phyloP scores from a whole-genome alignment of 2,113 vertebrate species.

The Boulengerochromis microlepis region DNA sequence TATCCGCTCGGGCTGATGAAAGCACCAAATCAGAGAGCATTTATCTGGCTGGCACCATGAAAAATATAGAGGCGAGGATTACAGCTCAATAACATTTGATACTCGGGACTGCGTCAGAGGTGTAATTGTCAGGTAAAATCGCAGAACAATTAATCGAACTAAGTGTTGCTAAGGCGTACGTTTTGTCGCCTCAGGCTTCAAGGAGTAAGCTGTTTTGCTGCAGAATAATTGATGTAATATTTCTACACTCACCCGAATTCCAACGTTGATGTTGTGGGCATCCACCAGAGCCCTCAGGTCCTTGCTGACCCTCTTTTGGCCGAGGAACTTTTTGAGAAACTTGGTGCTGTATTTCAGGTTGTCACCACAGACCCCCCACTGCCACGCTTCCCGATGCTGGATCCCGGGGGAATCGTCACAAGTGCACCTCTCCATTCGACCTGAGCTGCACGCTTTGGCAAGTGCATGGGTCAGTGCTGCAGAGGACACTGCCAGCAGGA shows the following conservation, averaged over 20 bases:
- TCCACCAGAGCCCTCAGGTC: slow-evolving; percentile 91
- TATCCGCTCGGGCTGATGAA: slow-evolving; percentile 20
- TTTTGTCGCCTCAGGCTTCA: neutral
- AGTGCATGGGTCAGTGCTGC: slow-evolving; percentile 89
- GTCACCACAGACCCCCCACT: slow-evolving; percentile 96
- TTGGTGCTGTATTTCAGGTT: slow-evolving; percentile 97
- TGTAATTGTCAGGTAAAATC: slow-evolving; percentile 13
- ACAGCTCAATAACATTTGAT: neutral
- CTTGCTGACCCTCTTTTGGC: slow-evolving; percentile 89
- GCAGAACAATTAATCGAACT: slow-evolving; percentile 3
- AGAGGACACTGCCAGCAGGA: slow-evolving; percentile 88
- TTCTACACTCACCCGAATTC: slow-evolving; percentile 82
- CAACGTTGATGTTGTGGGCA: slow-evolving; percentile 90
- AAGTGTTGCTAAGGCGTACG: neutral
- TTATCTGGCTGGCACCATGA: slow-evolving; percentile 19
- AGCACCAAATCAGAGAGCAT: neutral
- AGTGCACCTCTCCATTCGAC: slow-evolving; percentile 97
- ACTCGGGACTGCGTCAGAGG: neutral
- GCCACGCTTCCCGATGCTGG: slow-evolving; percentile 94
- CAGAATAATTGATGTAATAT: neutral
- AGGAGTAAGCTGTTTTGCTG: neutral
- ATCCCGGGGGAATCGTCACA: slow-evolving; percentile 94
- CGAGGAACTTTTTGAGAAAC: slow-evolving; percentile 93
- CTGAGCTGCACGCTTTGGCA: slow-evolving; percentile 92
- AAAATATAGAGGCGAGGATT: neutral